phyloP scores from a whole-genome alignment of 1,140 invertebrate species.

The Uloborus diversus region DNA sequence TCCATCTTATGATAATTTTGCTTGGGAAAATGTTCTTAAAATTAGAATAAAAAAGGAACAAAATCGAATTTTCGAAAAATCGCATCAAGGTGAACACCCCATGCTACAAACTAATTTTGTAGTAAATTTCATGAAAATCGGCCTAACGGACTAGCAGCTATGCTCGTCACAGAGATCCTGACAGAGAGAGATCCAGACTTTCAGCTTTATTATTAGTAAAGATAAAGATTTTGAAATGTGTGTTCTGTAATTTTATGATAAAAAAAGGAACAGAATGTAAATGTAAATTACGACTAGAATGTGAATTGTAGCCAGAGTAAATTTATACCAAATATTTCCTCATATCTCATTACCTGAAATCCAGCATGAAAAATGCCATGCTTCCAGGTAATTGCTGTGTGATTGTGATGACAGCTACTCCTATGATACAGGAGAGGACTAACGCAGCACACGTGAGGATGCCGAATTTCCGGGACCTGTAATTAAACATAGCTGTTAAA shows the following conservation, averaged over 20 bases:
- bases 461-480: conserved; percentile 18
- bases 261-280: neutral
- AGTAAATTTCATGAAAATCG: too few species aligned
- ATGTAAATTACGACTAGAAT: neutral
- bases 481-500: neutral
- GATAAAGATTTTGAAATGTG: too few species aligned
- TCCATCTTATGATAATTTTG: too few species aligned
- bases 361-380: conserved; percentile 38
- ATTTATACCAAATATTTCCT: neutral
- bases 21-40: too few species aligned
- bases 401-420: conserved; percentile 17
- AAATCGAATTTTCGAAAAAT: too few species aligned
- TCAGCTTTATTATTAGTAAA: too few species aligned
- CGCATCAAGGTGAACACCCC: too few species aligned
- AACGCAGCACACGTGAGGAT: neutral
- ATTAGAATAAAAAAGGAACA: too few species aligned
- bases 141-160: too few species aligned
- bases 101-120: too few species aligned
- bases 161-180: too few species aligned
- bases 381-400: conserved; percentile 23
- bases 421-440: conserved; percentile 22
- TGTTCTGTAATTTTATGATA: neutral
- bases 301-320: neutral
- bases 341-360: conserved; percentile 10
- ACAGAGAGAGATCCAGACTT: too few species aligned